Conservation (phyloP, 1,140 invertebrate genomes). For the Drosophila tsacasi region DNA sequence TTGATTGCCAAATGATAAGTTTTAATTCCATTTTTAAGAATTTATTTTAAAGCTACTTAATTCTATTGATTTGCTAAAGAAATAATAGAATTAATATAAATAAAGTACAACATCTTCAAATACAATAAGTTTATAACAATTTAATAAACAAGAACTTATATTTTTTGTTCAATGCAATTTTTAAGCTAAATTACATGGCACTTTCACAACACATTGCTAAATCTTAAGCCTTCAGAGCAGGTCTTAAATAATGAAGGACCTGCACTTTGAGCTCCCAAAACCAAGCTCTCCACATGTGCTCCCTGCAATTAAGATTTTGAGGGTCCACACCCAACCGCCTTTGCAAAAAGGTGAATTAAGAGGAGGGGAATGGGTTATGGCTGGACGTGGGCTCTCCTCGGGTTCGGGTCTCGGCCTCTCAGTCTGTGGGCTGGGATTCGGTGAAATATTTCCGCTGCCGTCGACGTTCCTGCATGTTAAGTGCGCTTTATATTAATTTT, state of each 20-base stretch:
- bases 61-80: neutral
- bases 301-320: constrained; percentile 48
- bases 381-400: neutral
- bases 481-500: constrained; percentile 59
- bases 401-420: constrained; percentile 3
- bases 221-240: neutral
- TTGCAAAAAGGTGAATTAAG: neutral
- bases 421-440: constrained; percentile 43
- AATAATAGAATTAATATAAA: neutral
- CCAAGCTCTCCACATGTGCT: constrained; percentile 9
- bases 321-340: constrained; percentile 27
- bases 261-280: constrained; percentile 16
- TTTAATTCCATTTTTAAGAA: too few relatives aligned
- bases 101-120: neutral
- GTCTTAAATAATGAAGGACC: neutral
- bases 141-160: too few relatives aligned
- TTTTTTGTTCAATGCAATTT: neutral
- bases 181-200: neutral
- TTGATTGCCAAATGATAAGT: too few relatives aligned
- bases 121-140: neutral
- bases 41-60: neutral
- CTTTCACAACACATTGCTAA: neutral
- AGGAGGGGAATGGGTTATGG: neutral
- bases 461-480: constrained; percentile 61
- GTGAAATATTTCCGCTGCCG: constrained; percentile 61